Base-by-base conservation (phyloP, 2,113 vertebrate genomes). In the Sula dactylatra region DNA sequence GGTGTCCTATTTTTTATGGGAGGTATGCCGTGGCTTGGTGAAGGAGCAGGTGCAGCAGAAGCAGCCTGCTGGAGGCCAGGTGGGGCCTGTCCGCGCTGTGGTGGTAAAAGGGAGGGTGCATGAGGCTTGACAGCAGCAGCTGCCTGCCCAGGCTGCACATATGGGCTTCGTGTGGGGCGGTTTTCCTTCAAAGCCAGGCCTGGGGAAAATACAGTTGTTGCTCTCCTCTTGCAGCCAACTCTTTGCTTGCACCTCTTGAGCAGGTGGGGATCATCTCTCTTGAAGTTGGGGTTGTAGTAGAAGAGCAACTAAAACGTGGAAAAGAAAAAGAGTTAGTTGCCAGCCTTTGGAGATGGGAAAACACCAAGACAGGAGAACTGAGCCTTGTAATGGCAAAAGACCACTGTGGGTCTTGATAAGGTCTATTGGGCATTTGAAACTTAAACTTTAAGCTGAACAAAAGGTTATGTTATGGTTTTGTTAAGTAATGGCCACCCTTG, bases 401-500 rank as follows among this genome's bases (percentile, higher is more conserved):
- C 31, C 21, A 26, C 1, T 0, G 0, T 7, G 13, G 8, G 10
- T 49, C 16, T 24, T 32, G 5, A 52, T 40, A 32, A 64, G 9
- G 11, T 32, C 42, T 64, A 15, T 11, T 36, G 13, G 13, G 1
- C 6, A 6, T 65, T 54, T 86, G 38, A 65, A 77, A 65, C 11
- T 5, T 66, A 34, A 82, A 82, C 5, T 11, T 40, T 44, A 50
- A 66, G 27, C 42, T 67, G 45, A 61, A 7, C 16, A 17, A 29
- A 49, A 34, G 24, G 7, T 45, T 65, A 36, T 56, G 27, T 17
- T 38, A 13, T 36, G 9, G 4, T 47, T 45, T n/a, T 90, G 9
- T 71, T 54, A 32, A 42, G 21, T 47, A 42, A 18, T 34, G 13
- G 34, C 21, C 18, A 52, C 6, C 3, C 7, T 67, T 40, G 17